Base-by-base conservation (phyloP, 2,113 vertebrate genomes). In the Salvelinus namaycush region DNA sequence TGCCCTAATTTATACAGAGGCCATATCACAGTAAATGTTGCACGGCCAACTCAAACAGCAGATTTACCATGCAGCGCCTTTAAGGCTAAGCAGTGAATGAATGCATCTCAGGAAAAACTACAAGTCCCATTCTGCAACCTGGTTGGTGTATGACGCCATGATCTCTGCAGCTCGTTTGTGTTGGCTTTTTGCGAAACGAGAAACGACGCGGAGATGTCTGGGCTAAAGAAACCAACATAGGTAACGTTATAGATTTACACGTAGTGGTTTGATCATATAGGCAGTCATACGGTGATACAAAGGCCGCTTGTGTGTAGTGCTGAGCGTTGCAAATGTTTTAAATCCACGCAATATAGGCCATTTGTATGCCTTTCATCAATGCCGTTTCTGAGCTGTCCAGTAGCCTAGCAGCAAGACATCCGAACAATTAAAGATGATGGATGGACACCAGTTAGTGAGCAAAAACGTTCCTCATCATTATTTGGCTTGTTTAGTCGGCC, bases 101-200 rank as follows among this genome's bases (percentile, higher is more conserved):
- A 12, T 44, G 8, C 8, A 11, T 44, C 9, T 44, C 39, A 44
- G 9, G 39, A 44, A 44, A 44, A 44, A 89, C 85, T n/a, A 85
- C 88, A 87, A 59, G 16, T 90, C 87, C 91, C 90, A 82, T 71
- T 31, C 84, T 8, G 0, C 85, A 72, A 14, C 39, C 39, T 44
- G 9, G 24, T 54, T 18, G 27, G n/a, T 12, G 1, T 9, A 57
- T 91, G 85, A 93, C 90, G 90, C 90, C 84, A 87, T 9, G 39
- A 44, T 31, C 70, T 76, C 85, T 80, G 86, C 84, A 27, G 39
- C 39, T 44, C 2, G 76, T 81, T 74, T 0, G 71, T 70, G 77
- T n/a, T 76, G 49, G 79, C 87, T 90, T 92, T 92, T 87, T 92
- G 87, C 76, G 54, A 12, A 16, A 5, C 8, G 14, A 26, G 62